These are phyloP conservation scores for Microcaecilia unicolor DNA, from an alignment of 2,797 vertebrate species.

Conservation along the genomic window DNA sequence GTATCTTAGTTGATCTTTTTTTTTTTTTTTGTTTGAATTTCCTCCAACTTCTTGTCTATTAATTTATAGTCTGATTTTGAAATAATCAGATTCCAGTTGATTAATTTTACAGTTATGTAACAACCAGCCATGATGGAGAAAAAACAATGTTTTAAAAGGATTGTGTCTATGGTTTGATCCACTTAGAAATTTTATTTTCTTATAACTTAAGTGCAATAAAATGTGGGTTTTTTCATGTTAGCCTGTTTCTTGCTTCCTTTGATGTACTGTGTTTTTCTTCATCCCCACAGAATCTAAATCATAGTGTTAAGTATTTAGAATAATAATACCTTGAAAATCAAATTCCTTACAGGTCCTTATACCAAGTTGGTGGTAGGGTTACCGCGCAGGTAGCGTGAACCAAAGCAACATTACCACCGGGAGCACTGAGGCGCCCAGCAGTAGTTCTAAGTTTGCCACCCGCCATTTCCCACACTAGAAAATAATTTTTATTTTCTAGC, in stretches of 20 bases:
- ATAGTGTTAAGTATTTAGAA: too few relatives aligned
- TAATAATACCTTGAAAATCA: too few relatives aligned
- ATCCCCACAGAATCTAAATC: too few relatives aligned
- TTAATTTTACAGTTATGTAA: constrained; percentile 95
- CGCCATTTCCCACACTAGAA: too few relatives aligned
- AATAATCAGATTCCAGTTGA: constrained; percentile 96
- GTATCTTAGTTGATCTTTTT: constrained; percentile 92
- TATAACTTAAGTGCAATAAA: constrained; percentile 99
- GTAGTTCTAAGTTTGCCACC: too few relatives aligned
- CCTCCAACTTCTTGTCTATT: constrained; percentile 58
- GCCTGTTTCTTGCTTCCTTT: constrained; percentile 40
- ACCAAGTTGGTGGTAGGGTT: too few relatives aligned
- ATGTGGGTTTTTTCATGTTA: constrained; percentile 90
- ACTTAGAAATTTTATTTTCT: constrained; percentile 99
- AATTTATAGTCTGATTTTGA: constrained; percentile 98
- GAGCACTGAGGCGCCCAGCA: too few relatives aligned
- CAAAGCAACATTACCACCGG: too few relatives aligned
- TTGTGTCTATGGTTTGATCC: constrained; percentile 99
- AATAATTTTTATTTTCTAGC: too few relatives aligned
- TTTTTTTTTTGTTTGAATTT: constrained; percentile 38
- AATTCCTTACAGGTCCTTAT: too few relatives aligned
- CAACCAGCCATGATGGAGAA: constrained; percentile 94
- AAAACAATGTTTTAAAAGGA: constrained; percentile 96
- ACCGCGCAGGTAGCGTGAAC: too few relatives aligned
- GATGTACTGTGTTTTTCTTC: neutral